Base-by-base conservation (phyloP, 2,888 invertebrate genomes). In the Luffia ferchaultella region DNA sequence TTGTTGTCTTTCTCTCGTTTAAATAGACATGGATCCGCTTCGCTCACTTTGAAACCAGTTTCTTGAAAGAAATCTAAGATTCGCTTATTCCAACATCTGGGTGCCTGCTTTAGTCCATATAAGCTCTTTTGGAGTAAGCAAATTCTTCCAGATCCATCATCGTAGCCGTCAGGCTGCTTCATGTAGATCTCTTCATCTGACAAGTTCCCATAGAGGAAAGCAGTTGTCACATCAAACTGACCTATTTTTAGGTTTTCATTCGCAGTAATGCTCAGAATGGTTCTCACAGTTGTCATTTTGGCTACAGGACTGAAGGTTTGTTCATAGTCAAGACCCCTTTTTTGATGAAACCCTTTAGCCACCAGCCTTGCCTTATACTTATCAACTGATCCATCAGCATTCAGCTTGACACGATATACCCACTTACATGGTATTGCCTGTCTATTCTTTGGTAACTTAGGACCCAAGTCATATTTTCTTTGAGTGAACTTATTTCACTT, bases 391-490 rank as follows among this genome's bases (percentile, higher is more conserved):
- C 59, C 60, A 53, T 54, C 54, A 20, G 51, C 50, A 45, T 54
- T 54, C 12, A 44, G 53, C 52, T 60, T 63, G 3, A 54, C 53
- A 52, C 52, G 51, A 46, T 49, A 58, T n/a, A 54, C 45, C 54
- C 55, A 57, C 51, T 52, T 58, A 46, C 51, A 54, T 16, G 50
- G 46, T 43, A 58, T 57, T 9, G 57, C 49, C 43, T 57, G 59
- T 46, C 54, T 46, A 5, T 50, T 52, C 5, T 49, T 47, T 20
- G 61, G 59, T 20, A 59, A 45, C 17, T 55, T 52, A 5, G 47
- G 3, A 52, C 54, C 62, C 62, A 61, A 2, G 60, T 58, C 17
- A 53, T 42, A 46, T 60, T 60, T 47, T 58, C 55, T 18, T 57
- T 53, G 15, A 62, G 49, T 7, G 59, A 56, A 18, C 49, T 50